Evolutionary conservation across 1,140 invertebrate genomes (phyloP), one percentile per base, ranked within the genome.

Genomic region (Drosophila bocqueti): DNA sequence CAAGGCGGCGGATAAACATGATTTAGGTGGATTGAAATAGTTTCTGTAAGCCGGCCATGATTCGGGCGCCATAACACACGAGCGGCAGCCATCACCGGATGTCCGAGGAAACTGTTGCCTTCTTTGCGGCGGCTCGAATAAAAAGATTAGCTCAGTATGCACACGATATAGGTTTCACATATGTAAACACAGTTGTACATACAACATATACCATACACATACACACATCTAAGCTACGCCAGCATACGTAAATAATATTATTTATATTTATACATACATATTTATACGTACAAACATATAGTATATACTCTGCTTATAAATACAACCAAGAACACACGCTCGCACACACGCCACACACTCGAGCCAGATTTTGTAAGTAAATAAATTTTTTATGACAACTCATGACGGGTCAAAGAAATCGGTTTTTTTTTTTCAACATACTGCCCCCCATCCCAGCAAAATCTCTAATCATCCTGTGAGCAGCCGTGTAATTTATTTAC

Each of bases 11-110:
- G 81, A 90, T 90, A 90, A 90, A 90, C 85, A 85, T 90, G 85
- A 90, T 90, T 90, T 90, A 90, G 85, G 86, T 90, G 79, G 84
- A 91, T 90, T 85, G 85, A 85, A 81, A 85, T 89, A 84, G 81
- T 89, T 87, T 81, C 72, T 55, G 58, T 67, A 73, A 43, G 67
- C 67, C 69, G 69, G 55, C 34, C 71, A 69, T 76, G 36, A 57
- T 57, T 57, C 15, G 76, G 76, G 54, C 42, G 74, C 82, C 67
- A 69, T 69, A 66, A 79, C 58, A 79, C 58, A 75, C 47, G 55
- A 62, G 50, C 60, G 54, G 50, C 63, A 63, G 63, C 67, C 52
- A 65, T 65, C 52, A 49, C 59, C 26, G 58, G 57, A 81, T 50
- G 75, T 72, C 45, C 54, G 64, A 50, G 36, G 61, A 79, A 79